Conservation (phyloP, 2,113 vertebrate genomes). For the Bufo gargarizans region DNA sequence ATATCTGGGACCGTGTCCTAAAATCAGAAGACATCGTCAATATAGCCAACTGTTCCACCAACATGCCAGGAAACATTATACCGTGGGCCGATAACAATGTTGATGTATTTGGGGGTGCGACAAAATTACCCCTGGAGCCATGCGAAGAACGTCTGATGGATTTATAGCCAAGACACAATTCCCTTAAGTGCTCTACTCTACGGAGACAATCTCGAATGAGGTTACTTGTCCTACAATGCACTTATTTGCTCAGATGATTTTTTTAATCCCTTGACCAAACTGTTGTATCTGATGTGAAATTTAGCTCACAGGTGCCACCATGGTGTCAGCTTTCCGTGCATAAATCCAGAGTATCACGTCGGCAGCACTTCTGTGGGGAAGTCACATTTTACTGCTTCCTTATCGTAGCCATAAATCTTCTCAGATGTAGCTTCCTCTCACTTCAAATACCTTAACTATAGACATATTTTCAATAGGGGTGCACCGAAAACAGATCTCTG, state of each 20-base stretch:
- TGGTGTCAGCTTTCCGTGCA: constrained; percentile 4
- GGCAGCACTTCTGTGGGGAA: not conserved
- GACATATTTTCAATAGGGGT: no score
- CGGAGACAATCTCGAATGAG: constrained; percentile 66
- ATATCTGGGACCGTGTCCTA: constrained; percentile 97
- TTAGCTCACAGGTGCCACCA: constrained; percentile 25
- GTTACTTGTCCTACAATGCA: constrained; percentile 60
- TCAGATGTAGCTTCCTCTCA: not conserved
- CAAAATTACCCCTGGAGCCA: constrained; percentile 90
- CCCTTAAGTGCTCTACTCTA: constrained; percentile 62
- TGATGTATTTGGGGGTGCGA: constrained; percentile 91
- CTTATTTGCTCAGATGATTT: constrained; percentile 44
- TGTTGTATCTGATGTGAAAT: constrained; percentile 48
- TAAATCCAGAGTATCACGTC: constrained; percentile 16
- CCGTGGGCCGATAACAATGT: constrained; percentile 95
- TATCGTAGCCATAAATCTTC: not conserved
- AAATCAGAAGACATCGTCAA: constrained; percentile 87
- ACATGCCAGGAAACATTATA: constrained; percentile 96
- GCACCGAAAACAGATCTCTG: no score
- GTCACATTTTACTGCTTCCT: not conserved
- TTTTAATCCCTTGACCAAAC: constrained; percentile 19
- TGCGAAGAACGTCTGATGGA: constrained; percentile 93
- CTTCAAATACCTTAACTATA: no score
- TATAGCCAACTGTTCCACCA: constrained; percentile 94
- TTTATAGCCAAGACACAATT: constrained; percentile 76